Evolutionary conservation across 2,888 invertebrate genomes (phyloP).

Genomic region (Dexiosoma caninum): DNA sequence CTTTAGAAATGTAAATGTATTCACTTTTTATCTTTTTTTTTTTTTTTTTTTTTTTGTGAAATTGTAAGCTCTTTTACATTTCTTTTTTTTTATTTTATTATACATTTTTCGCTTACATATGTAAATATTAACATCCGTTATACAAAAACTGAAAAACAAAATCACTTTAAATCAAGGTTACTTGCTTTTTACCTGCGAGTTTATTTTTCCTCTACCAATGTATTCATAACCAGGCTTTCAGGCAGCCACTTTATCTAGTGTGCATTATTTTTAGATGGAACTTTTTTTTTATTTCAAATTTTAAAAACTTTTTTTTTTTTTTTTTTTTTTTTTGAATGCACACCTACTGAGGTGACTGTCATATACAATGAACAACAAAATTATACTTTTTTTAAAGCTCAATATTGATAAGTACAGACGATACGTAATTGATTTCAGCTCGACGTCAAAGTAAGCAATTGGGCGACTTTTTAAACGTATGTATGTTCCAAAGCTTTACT

Average conservation of each 20-base stretch:
- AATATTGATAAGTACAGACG: too few species aligned
- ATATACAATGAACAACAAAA: too few species aligned
- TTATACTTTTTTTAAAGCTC: too few species aligned
- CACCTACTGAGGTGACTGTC: neutral
- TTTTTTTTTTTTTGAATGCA: too few species aligned
- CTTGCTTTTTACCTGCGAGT: conserved; percentile 49
- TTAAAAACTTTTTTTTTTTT: too few species aligned
- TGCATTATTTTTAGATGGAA: conserved; percentile 8
- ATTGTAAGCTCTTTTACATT: conserved; percentile 20
- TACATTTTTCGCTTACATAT: conserved; percentile 41
- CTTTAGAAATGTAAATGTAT: conserved; percentile 11
- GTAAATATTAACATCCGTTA: conserved; percentile 64
- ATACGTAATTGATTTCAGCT: too few species aligned
- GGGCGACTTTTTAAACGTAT: too few species aligned
- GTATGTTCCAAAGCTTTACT: too few species aligned
- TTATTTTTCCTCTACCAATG: conserved; percentile 16
- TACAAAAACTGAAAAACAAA: conserved; percentile 20
- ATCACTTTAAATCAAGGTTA: conserved; percentile 66
- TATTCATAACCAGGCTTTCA: neutral
- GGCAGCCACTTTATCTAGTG: neutral
- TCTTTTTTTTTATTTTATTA: conserved; percentile 2
- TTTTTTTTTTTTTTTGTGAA: too few species aligned
- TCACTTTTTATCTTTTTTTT: conserved; percentile 8
- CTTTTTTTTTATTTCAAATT: too few species aligned
- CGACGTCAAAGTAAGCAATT: too few species aligned